Base-by-base conservation (phyloP, 2,113 vertebrate genomes). In the Philantomba maxwellii region DNA sequence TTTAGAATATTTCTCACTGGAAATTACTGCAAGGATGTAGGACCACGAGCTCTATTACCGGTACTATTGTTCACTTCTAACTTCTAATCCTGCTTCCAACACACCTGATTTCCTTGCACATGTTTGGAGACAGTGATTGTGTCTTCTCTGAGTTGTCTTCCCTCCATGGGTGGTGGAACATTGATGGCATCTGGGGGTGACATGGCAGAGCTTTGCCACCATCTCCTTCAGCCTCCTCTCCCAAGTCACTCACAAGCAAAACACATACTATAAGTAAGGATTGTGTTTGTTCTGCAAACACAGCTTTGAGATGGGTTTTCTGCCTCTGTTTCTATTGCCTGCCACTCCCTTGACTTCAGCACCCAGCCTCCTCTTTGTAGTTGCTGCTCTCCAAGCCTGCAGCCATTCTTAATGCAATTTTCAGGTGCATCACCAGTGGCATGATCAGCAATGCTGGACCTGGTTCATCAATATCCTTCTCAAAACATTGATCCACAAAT, bases 361-460 rank as follows among this genome's bases (percentile, higher is more conserved):
- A 28, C 6, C 30, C 21, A 80, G 26, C n/a, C 36, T 26, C 12
- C 57, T 25, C 30, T 47, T 60, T 88, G 14, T 16, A 81, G 57
- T 33, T 33, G 2, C 43, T 1, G 0, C 36, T 73, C 6, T 82
- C 36, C 11, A 1, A 16, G 55, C 53, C 45, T 26, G 23, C 21
- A 33, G 2, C 17, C 33, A 47, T 51, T 49, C 13, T 26, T 43
- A 47, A 16, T 5, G 2, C 0, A 6, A 0, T 75, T 60, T n/a
- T 84, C n/a, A 28, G 13, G 17, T 19, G 5, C 28, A 11, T 39
- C 15, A 1, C 25, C n/a, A 26, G 30, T 33, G 55, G 51, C 30
- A 2, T n/a, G 13, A 6, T 62, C 7, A 16, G 19, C 8, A 66
- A 80, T 45, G 36, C 21, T n/a, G 0, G 30, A 30, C 55, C 55